phyloP scores from a whole-genome alignment of 30 jellyfish, hydroid and myxozoan genomes.

The Chironex yamaguchii region DNA sequence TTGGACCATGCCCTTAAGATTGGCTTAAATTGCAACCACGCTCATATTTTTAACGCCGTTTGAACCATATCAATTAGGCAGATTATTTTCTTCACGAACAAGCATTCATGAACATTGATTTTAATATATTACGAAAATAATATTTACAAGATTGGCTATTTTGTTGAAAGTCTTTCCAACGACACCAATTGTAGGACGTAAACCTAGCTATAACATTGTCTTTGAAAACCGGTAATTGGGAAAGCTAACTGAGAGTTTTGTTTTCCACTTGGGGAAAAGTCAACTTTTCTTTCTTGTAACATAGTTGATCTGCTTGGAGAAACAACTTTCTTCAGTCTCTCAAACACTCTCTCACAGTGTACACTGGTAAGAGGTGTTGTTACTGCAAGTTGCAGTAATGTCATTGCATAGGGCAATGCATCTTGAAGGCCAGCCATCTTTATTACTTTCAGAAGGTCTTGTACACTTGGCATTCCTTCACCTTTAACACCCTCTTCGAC shows the following conservation, averaged over 20 bases:
- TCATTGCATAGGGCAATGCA: slow-evolving; percentile 15
- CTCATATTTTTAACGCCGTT: too few relatives aligned
- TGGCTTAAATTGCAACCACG: too few relatives aligned
- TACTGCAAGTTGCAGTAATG: slow-evolving; percentile 23
- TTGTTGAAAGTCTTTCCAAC: not conserved
- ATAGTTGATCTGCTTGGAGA: not conserved
- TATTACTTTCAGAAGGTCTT: slow-evolving; percentile 38
- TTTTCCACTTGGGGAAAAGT: slow-evolving; percentile 1
- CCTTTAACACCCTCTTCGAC: not conserved
- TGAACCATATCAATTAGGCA: too few relatives aligned
- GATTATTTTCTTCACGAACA: too few relatives aligned
- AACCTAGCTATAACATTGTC: not conserved
- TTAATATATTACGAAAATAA: too few relatives aligned
- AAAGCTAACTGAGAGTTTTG: not conserved
- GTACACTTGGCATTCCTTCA: slow-evolving; percentile 48
- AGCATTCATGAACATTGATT: too few relatives aligned
- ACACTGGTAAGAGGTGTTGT: slow-evolving; percentile 20
- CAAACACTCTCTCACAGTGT: slow-evolving; percentile 25
- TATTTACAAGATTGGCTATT: too few relatives aligned
- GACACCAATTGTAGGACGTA: not conserved
- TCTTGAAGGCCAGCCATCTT: slow-evolving; percentile 15
- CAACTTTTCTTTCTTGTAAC: slow-evolving; percentile 5
- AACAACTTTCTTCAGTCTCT: slow-evolving; percentile 17
- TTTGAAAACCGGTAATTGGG: not conserved
- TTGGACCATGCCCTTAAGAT: too few relatives aligned